Base-by-base conservation (phyloP, 2,888 invertebrate species). In the Dione vanillae region DNA sequence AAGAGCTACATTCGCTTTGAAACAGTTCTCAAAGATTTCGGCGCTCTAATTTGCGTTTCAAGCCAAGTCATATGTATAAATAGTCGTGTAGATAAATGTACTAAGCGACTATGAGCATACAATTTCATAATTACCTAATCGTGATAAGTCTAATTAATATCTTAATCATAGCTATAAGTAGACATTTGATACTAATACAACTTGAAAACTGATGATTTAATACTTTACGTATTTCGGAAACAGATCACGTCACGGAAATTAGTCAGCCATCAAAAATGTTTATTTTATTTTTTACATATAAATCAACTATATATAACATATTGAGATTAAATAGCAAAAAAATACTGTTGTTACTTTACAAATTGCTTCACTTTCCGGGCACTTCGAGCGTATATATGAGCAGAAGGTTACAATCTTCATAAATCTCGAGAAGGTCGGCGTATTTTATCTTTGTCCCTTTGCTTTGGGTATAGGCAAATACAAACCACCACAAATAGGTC, bases 381-480 rank as follows among this genome's bases (percentile, higher is more conserved):
- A 70, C 37, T 49, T 52, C 35, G 49, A 19, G 43, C 43, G 43
- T 66, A 43, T 65, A 70, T 65, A 65, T 61, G 58, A 66, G 43
- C 27, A 68, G 58, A 43, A 45, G 56, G 66, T 45, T 61, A 66
- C 66, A 62, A 72, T 72, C 67, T 72, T 56, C 67, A 72, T 70
- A 72, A 64, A 70, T 72, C 70, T 65, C 37, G 67, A 67, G 62
- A n/a, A 54, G 56, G 58, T 58, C 58, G 58, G 65, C 51, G 58
- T 67, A n/a, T n/a, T 65, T 70, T 65, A 67, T 73, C 67, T 68
- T 68, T 65, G 67, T 61, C 67, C 54, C 67, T 73, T 65, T 68
- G 61, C 59, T 54, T 41, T 61, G 51, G 51, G 56, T 45, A 37
- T 54, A 59, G 52, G 45, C 59, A 69, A 71, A 71, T 61, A 65